Evolutionary conservation across 2,797 vertebrate species (phyloP), one percentile per base, ranked within the genome.

Genomic region (Arvicola amphibius): DNA sequence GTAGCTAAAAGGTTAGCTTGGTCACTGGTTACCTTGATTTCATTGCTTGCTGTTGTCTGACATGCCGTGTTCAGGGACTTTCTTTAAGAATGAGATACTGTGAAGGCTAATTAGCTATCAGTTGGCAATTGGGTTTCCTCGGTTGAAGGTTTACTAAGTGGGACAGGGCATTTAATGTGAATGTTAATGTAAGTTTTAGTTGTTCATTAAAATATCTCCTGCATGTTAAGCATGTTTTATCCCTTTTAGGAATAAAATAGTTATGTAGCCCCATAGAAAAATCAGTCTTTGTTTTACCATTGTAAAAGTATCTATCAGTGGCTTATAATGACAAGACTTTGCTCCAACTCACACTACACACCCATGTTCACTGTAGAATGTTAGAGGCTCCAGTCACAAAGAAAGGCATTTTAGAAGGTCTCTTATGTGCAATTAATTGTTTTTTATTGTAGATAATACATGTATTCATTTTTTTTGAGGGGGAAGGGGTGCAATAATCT

Each of bases 31-130:
- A 84, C 9, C 74, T 40, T 92, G 69, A 90, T 84, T 89, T 63
- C 65, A 77, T 29, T 85, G 23, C 56, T 95, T 71, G 76, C 73
- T 88, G 32, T 65, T 93, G 48, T 29, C n/a, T 84, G 76, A 61
- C 92, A 90, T 90, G 87, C 67, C 21, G 79, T n/a, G 19, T 63
- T 74, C 59, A n/a, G 29, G 3, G 5, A 91, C 85, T 94, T 81
- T 69, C 40, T 91, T 67, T 43, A 91, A 79, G 40, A 88, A 88
- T 40, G n/a, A 94, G 43, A 69, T 32, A 51, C 13, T 14, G 0
- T 40, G 14, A 85, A 80, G 34, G 29, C 43, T 53, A 79, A 87
- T 91, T 40, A 94, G 6, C 32, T 46, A 25, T 74, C 43, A 69
- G 19, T 23, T 73, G n/a, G 16, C 12, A 88, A 14, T 21, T 92